Base-by-base conservation (phyloP, 2,797 vertebrate species). In the Spondyliosoma cantharus region DNA sequence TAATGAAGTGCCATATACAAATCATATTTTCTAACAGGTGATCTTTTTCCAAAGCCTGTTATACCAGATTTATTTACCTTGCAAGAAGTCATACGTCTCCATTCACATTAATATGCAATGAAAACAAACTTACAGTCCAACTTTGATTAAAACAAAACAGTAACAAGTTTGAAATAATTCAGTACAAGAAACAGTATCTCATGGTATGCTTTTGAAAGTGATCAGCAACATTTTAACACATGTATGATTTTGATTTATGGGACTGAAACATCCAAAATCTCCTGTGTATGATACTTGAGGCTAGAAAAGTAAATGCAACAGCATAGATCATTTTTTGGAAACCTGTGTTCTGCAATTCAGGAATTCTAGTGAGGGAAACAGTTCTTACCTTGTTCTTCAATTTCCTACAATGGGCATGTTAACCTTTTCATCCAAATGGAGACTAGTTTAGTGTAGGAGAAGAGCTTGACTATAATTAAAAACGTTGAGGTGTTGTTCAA, bases 401-500 rank as follows among this genome's bases (percentile, higher is more conserved):
- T 29, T 32, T 52, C 5, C 42, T 32, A 25, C 25, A 69, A 27
- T 46, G 5, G 7, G 17, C 32, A 46, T 16, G 3, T 46, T 48
- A 1, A 62, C 20, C n/a, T 4, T 69, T 43, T 48, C 49, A 50
- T 42, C 20, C 58, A 60, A n/a, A 42, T 20, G 8, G 5, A 43
- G 19, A 32, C 0, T 27, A 37, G n/a, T 57, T 29, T 63, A 54
- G 54, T 65, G 49, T 37, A 7, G 9, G 15, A 61, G 66, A 64
- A 29, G 13, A 24, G 12, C 53, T n/a, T 12, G 20, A 52, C 15
- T 48, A 12, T 11, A 27, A 65, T 73, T 78, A 19, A 20, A 45
- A 73, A 75, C 56, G 57, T 57, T 14, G 69, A 20, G 20, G 53
- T 71, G 32, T 78, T 83, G 24, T 56, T 81, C 62, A 54, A 53